A percentile compares a stretch with the other conserved stretches of the same genome.
Evolutionary conservation across 2,888 invertebrate genomes (phyloP).

Genomic region (Morpho helenor): DNA sequence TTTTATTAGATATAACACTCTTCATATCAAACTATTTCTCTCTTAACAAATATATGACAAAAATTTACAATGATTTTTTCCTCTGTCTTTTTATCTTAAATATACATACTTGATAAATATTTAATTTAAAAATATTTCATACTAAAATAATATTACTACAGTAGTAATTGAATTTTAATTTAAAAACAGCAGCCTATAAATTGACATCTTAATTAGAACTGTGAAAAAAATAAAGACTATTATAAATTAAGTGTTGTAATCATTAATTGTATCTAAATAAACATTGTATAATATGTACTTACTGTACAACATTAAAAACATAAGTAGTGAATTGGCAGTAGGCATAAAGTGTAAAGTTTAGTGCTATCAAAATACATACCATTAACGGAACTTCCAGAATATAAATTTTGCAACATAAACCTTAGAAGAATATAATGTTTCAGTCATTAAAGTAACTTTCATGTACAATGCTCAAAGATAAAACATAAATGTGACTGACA

Average conservation of each 20-base stretch:
- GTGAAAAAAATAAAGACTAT: conserved; percentile 6
- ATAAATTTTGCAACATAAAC: no score
- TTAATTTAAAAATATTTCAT: conserved; percentile 59
- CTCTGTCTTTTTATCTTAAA: conserved; percentile 50
- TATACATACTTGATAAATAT: conserved; percentile 50
- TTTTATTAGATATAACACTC: conserved; percentile 70
- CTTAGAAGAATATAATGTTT: no score
- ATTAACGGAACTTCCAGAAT: no score
- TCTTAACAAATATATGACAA: conserved; percentile 49
- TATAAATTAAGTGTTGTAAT: not conserved
- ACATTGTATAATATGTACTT: not conserved
- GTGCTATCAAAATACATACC: not conserved
- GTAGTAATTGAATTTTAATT: conserved; percentile 62
- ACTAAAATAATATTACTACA: conserved; percentile 56
- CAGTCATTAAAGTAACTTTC: no score
- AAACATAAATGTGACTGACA: no score
- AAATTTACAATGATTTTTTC: conserved; percentile 56
- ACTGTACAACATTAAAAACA: not conserved
- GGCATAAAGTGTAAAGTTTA: not conserved
- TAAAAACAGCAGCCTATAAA: conserved; percentile 62
- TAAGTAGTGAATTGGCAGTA: conserved; percentile 1
- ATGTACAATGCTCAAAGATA: no score
- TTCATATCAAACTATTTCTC: conserved; percentile 77
- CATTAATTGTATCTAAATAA: not conserved
- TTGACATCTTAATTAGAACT: conserved; percentile 50